phyloP scores from a whole-genome alignment of 2,797 vertebrate genomes.

The Varecia variegata region DNA sequence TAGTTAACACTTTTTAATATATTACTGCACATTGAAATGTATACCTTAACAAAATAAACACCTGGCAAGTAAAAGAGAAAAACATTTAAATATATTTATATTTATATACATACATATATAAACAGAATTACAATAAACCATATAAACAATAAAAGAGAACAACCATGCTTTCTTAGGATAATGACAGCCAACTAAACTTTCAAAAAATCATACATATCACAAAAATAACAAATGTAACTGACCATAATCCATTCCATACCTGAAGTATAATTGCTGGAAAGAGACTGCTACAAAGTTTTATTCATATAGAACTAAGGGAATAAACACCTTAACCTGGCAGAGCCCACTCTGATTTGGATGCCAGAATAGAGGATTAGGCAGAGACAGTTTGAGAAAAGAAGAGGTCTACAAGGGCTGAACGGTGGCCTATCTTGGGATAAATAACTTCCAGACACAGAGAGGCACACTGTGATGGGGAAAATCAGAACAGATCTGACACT shows the following conservation, averaged over 20 bases:
- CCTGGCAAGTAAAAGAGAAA: background rate
- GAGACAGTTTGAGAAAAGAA: background rate
- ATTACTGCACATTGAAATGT: background rate
- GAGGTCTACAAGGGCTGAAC: fast-evolving
- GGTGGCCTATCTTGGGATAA: background rate
- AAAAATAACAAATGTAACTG: background rate
- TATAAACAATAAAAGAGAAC: background rate
- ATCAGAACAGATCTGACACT: background rate
- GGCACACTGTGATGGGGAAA: background rate
- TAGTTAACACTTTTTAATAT: background rate
- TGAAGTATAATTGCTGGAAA: background rate
- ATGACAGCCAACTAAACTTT: background rate
- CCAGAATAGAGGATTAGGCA: background rate
- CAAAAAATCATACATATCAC: background rate
- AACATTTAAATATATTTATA: background rate
- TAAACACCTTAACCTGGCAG: background rate
- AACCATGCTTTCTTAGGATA: background rate
- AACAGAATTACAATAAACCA: background rate
- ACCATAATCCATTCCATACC: background rate
- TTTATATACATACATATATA: background rate
- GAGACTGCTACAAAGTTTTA: background rate
- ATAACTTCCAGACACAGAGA: background rate
- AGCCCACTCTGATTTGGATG: background rate
- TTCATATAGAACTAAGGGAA: background rate
- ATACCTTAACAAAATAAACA: background rate